Base-by-base conservation (phyloP, 1,140 invertebrate species). In the Watersipora subatra region DNA sequence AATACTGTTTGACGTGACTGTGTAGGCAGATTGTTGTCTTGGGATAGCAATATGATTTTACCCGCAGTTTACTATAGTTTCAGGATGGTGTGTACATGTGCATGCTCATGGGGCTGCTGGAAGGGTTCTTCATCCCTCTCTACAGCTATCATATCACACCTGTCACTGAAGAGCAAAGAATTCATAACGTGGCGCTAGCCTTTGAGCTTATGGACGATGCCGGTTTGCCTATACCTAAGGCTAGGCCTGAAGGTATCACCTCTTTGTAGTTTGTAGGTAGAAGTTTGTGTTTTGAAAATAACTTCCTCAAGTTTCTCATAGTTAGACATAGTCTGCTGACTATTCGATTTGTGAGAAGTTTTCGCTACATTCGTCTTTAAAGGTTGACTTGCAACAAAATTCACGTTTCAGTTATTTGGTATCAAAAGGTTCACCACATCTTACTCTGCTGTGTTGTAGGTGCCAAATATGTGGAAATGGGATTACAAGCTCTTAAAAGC, bases 121-220 rank as follows among this genome's bases (percentile, higher is more conserved):
- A 98, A 78, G 93, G 92, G 2, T 99, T 98, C 80, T 99, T 99
- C 82, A 92, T 98, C 2, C 94, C 95, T 3, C 82, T 98, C n/a
- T 90, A 96, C 76, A 88, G 88, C 71, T 97, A 97, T 79, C 87
- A 94, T 78, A 82, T 95, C 2, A 96, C 92, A 1, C 93, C 94
- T 30, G 87, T 74, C 28, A 76, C 73, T 15, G 80, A 82, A 74
- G 81, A 83, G 56, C 77, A 81, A 64, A 81, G 80, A 73, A 78
- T 99, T 0, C 92, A 94, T 75, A 99, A 99, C 83, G 94, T 99
- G 2, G 83, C 86, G 0, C 95, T 99, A 78, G 90, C 94, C 2
- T 99, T 98, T 83, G 92, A 97, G 72, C 81, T 99, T 25, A 98
- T 99, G 94, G 89, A 93, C 78, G 95, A 99, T 81, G 90, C 93